Evolutionary conservation across 2,888 invertebrate species (phyloP).

Genomic region (Drosophila monieri): DNA sequence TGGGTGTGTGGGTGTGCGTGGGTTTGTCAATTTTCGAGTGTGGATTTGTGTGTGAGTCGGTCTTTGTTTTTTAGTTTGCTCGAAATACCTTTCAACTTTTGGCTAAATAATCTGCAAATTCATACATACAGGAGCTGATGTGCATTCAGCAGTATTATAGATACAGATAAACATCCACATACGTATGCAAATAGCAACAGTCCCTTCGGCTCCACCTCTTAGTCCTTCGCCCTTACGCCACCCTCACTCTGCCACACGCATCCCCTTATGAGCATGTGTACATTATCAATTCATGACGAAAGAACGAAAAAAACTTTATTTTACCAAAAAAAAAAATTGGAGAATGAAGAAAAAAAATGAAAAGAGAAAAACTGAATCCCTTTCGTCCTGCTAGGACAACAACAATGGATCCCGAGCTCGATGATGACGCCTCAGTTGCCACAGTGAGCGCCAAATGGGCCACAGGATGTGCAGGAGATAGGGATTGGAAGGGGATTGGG

Average conservation of each 20-base stretch:
- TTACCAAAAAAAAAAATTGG: constrained; percentile 57
- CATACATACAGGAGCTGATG: constrained; percentile 41
- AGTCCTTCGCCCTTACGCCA: constrained; percentile 4
- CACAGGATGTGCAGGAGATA: constrained; percentile 58
- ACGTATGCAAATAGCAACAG: constrained; percentile 66
- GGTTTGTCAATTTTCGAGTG: constrained; percentile 35
- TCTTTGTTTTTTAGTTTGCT: constrained; percentile 51
- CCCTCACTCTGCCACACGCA: constrained; percentile 39
- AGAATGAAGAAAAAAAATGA: not conserved
- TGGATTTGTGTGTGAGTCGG: constrained; percentile 51
- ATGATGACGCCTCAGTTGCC: constrained; percentile 75
- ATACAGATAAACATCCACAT: constrained; percentile 40
- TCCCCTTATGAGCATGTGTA: constrained; percentile 72
- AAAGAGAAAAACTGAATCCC: constrained; percentile 15
- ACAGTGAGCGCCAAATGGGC: constrained; percentile 72
- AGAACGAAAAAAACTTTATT: constrained; percentile 74
- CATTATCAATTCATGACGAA: constrained; percentile 78
- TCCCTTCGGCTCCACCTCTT: constrained; percentile 5
- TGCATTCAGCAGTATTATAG: constrained; percentile 46
- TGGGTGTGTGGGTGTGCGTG: constrained; percentile 1
- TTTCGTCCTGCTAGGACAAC: constrained; percentile 38
- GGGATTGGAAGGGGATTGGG: constrained; percentile 25
- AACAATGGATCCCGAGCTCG: constrained; percentile 50
- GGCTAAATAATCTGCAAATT: constrained; percentile 75
- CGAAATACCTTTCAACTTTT: constrained; percentile 74